A percentile compares a stretch with the other conserved stretches of the same genome.
Evolutionary conservation across 2,797 vertebrate genomes (phyloP).

Genomic region (Acipenser oxyrinchus): DNA sequence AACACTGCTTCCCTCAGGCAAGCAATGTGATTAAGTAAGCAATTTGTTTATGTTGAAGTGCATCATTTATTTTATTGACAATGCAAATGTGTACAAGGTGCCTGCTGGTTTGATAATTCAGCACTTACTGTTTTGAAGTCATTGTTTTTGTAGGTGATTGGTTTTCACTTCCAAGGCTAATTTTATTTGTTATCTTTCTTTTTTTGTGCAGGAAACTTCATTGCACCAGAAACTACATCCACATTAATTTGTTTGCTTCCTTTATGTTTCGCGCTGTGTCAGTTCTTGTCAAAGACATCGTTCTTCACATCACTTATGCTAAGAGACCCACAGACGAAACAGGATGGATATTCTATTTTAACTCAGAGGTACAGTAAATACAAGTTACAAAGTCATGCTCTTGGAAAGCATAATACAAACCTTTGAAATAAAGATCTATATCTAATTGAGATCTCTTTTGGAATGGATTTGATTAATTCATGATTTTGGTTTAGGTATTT

Average conservation of each 20-base stretch:
- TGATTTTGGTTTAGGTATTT: no score
- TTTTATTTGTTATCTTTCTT: conserved; percentile 5
- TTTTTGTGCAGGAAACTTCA: conserved; percentile 79
- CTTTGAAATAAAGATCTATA: no score
- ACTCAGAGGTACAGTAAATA: conserved; percentile 56
- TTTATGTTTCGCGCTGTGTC: conserved; percentile 79
- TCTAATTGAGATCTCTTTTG: no score
- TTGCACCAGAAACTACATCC: conserved; percentile 95
- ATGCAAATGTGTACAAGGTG: no score
- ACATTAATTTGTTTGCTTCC: conserved; percentile 92
- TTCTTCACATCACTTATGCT: conserved; percentile 61
- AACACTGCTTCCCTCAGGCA: no score
- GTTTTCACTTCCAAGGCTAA: conserved; percentile 7
- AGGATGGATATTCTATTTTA: conserved; percentile 70
- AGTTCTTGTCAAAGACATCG: conserved; percentile 74
- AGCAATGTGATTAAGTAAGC: no score
- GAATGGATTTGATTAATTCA: no score
- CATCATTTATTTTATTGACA: no score
- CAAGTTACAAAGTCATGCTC: not conserved
- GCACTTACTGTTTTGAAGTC: not conserved
- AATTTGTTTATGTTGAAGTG: no score
- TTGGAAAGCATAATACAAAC: not conserved
- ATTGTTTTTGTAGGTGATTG: not conserved
- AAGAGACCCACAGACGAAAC: conserved; percentile 62
- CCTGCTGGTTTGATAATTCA: no score